Conservation (phyloP, 2,888 invertebrate genomes). For the Nomada fucata region DNA sequence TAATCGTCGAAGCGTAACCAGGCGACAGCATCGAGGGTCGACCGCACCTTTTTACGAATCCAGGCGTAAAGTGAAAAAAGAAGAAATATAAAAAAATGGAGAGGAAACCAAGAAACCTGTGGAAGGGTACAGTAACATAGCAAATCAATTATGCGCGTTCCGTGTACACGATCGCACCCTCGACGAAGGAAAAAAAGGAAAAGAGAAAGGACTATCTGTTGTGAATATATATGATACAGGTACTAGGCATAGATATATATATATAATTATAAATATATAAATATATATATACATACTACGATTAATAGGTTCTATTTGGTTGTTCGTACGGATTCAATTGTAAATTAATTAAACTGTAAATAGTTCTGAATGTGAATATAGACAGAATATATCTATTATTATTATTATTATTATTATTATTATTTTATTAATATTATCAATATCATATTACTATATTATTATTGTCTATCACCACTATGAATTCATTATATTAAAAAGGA, state of each 20-base stretch:
- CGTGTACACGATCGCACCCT: constrained; percentile 66
- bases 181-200: constrained; percentile 24
- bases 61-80: constrained; percentile 1
- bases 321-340: constrained; percentile 81
- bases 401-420: constrained; percentile 72
- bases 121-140: constrained; percentile 7
- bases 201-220: constrained; percentile 75
- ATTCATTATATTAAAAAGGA: constrained; percentile 84
- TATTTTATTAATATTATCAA: constrained; percentile 71
- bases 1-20: constrained; percentile 66
- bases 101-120: constrained; percentile 1
- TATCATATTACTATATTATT: constrained; percentile 79
- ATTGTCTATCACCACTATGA: constrained; percentile 83
- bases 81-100: not conserved
- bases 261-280: constrained; percentile 66
- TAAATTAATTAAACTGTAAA: constrained; percentile 83
- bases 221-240: constrained; percentile 79
- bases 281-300: constrained; percentile 69
- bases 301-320: constrained; percentile 77
- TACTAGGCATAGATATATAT: constrained; percentile 74
- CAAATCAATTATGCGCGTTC: constrained; percentile 44
- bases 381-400: constrained; percentile 77
- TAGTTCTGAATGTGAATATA: constrained; percentile 84
- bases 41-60: constrained; percentile 34
- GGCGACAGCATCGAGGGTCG: constrained; percentile 35